phyloP scores from a whole-genome alignment of 1,140 invertebrate species.

The Lerema accius region DNA sequence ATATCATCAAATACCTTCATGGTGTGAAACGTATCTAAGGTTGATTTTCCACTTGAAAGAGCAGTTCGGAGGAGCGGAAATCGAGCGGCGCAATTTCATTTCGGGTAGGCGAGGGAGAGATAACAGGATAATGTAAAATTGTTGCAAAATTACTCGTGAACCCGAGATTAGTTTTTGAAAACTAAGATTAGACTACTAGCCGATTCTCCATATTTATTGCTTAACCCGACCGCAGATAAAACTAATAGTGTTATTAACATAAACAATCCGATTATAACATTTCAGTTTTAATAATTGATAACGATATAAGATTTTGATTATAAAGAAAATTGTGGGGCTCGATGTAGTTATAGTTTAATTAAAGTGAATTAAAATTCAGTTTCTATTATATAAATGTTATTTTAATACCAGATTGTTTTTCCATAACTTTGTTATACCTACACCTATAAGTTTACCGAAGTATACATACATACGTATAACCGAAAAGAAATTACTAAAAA shows the following conservation, averaged over 20 bases:
- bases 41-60: conserved; percentile 12
- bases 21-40: conserved; percentile 2
- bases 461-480: too few species aligned
- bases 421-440: too few species aligned
- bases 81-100: conserved; percentile 24
- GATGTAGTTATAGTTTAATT: too few species aligned
- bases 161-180: conserved; percentile 22
- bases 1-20: not conserved
- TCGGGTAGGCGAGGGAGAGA: conserved; percentile 15
- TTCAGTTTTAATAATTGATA: too few species aligned
- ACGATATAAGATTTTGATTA: too few species aligned
- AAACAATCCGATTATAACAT: too few species aligned
- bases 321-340: too few species aligned
- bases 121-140: conserved; percentile 22
- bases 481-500: too few species aligned
- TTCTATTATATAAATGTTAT: too few species aligned
- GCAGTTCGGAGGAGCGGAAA: conserved; percentile 8
- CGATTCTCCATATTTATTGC: not conserved
- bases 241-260: not conserved
- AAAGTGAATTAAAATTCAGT: too few species aligned
- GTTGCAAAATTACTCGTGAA: conserved; percentile 8
- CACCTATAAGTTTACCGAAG: too few species aligned
- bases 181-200: conserved; percentile 2
- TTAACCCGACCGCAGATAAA: not conserved
- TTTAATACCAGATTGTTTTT: too few species aligned